phyloP scores from a whole-genome alignment of 1,140 invertebrate genomes.

The Megalonaias nervosa region DNA sequence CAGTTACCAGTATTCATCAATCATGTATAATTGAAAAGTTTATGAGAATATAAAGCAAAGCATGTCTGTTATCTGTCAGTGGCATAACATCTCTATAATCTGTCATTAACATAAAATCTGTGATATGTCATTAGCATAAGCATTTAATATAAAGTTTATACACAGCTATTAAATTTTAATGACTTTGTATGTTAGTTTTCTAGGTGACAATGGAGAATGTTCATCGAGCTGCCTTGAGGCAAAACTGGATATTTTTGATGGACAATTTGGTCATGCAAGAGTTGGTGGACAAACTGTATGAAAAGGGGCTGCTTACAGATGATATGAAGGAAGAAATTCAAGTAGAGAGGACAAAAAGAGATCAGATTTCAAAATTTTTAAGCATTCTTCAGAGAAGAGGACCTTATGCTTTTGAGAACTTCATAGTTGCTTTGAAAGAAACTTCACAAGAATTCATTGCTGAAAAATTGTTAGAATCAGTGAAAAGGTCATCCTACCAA shows the following conservation, averaged over 20 bases:
- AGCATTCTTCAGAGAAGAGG: constrained; percentile 28
- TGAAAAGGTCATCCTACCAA: too few relatives aligned
- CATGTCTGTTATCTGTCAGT: too few relatives aligned
- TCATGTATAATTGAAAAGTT: too few relatives aligned
- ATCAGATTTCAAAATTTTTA: constrained; percentile 18
- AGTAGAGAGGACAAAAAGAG: constrained; percentile 19
- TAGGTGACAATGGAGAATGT: constrained; percentile 14
- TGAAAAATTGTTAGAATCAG: constrained; percentile 6
- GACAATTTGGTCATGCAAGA: constrained; percentile 19
- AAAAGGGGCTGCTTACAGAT: constrained; percentile 1
- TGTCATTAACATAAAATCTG: too few relatives aligned
- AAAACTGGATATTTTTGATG: constrained; percentile 28
- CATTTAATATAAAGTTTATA: too few relatives aligned
- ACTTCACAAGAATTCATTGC: constrained; percentile 25
- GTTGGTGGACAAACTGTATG: constrained; percentile 20
- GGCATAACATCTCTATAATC: too few relatives aligned
- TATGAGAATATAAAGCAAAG: too few relatives aligned
- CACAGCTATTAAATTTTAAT: too few relatives aligned
- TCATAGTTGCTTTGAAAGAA: constrained; percentile 4
- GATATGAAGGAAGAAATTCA: constrained; percentile 31
- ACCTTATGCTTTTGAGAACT: constrained; percentile 21
- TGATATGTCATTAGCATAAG: too few relatives aligned
- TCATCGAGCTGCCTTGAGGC: constrained; percentile 19
- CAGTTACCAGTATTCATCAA: too few relatives aligned
- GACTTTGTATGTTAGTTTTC: too few relatives aligned